Conservation (phyloP, 2,113 vertebrate species). For the Pangasianodon hypophthalmus region DNA sequence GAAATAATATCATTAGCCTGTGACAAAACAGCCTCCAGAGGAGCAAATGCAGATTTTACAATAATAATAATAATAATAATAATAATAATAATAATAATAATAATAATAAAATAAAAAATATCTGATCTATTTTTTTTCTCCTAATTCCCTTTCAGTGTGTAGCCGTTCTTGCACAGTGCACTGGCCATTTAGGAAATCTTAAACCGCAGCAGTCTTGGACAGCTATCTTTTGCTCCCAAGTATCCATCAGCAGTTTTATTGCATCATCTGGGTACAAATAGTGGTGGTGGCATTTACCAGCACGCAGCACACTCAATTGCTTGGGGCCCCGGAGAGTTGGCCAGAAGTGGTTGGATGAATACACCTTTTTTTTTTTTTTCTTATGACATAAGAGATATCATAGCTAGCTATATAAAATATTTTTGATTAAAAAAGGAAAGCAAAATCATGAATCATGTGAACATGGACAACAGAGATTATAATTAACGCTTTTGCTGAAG, state of each 20-base stretch:
- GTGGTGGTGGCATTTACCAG: not conserved
- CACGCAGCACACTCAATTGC: not conserved
- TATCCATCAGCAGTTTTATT: not conserved
- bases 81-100: too few species aligned
- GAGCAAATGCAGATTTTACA: not conserved
- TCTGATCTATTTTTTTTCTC: not conserved
- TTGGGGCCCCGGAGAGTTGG: not conserved
- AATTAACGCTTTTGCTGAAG: not conserved
- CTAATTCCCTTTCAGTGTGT: not conserved
- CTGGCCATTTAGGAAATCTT: not conserved
- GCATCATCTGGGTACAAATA: not conserved
- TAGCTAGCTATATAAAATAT: not conserved
- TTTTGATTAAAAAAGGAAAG: not conserved
- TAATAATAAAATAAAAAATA: not conserved
- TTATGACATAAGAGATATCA: not conserved
- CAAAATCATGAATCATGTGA: not conserved
- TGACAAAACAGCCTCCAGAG: not conserved
- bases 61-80: too few species aligned
- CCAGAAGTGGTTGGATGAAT: not conserved
- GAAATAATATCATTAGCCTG: not conserved
- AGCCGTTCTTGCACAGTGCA: not conserved
- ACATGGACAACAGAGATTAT: not conserved
- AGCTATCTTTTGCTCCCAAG: not conserved
- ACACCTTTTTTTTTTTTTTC: not conserved
- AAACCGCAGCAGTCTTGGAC: not conserved